Conservation (phyloP, 2,113 vertebrate genomes). For the Chiloscyllium plagiosum region DNA sequence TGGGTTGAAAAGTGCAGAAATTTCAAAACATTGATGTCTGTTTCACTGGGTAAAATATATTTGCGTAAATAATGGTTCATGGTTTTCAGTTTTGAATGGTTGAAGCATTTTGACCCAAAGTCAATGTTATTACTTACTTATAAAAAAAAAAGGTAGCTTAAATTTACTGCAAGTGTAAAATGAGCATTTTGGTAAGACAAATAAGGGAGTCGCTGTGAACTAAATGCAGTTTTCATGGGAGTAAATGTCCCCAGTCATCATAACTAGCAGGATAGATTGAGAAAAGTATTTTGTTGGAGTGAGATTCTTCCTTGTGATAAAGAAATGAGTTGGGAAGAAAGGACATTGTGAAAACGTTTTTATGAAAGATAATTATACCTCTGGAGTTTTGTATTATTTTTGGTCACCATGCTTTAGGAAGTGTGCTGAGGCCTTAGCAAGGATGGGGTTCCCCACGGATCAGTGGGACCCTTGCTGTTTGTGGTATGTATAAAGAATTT, state of each 20-base stretch:
- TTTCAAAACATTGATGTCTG: not conserved
- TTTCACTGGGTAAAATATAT: not conserved
- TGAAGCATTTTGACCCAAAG: not conserved
- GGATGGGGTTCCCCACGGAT: no score
- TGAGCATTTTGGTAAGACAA: not conserved
- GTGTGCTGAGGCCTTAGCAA: not conserved
- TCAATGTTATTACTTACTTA: not conserved
- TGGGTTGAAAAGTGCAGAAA: not conserved
- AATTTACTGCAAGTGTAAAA: not conserved
- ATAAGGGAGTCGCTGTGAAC: not conserved
- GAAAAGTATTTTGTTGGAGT: not conserved
- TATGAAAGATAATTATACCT: not conserved
- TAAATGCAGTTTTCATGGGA: not conserved
- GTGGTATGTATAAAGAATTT: no score
- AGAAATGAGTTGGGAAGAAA: not conserved
- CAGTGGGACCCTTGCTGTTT: no score
- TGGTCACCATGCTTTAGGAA: not conserved
- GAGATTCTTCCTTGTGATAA: not conserved
- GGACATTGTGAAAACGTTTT: not conserved
- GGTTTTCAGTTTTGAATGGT: not conserved
- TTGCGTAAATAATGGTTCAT: not conserved
- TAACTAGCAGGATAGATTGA: not conserved
- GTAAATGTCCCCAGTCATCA: not conserved
- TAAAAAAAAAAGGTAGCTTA: not conserved
- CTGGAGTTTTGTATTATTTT: not conserved